Percentiles rank a stretch among this genome's conserved stretches.
Conservation (phyloP, 2,113 vertebrate genomes). For the Oceanites oceanicus region DNA sequence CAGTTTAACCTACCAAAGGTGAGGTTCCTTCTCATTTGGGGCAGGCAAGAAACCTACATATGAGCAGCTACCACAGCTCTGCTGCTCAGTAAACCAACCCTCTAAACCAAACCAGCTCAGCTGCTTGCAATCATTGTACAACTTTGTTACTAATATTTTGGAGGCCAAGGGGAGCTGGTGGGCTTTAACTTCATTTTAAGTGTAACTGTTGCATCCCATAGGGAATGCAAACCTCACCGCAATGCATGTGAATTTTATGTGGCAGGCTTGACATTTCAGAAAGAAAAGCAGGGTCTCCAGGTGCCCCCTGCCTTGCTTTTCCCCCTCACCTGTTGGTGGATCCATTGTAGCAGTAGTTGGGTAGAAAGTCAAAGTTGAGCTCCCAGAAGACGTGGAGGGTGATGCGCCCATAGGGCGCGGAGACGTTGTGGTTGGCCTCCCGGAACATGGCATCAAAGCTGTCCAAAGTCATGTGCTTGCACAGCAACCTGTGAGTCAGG, state of each 20-base stretch:
- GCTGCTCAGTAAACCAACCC: not conserved
- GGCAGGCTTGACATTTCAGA: not conserved
- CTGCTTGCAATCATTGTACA: not conserved
- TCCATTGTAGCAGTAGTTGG: slow-evolving; percentile 99
- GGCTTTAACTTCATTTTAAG: not conserved
- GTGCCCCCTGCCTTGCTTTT: not conserved
- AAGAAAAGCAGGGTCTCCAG: not conserved
- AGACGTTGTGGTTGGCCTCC: slow-evolving; percentile 98
- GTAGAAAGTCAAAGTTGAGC: slow-evolving; percentile 98
- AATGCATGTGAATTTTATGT: rapidly evolving
- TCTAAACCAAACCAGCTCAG: not conserved
- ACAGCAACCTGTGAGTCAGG: slow-evolving; percentile 94
- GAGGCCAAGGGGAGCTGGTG: not conserved
- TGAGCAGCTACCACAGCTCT: not conserved
- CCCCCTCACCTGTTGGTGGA: slow-evolving; percentile 91
- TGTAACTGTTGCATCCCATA: not conserved
- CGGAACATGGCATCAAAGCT: slow-evolving; percentile 99
- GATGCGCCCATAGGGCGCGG: slow-evolving; percentile 96
- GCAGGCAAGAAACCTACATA: not conserved
- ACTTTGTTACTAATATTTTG: not conserved
- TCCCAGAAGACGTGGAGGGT: slow-evolving; percentile 99
- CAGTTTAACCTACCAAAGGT: not conserved
- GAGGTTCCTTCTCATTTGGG: not conserved
- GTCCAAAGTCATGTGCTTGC: slow-evolving; percentile 96
- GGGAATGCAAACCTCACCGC: not conserved